Evolutionary conservation across 1,140 invertebrate species (phyloP), one percentile per base, ranked within the genome.

Genomic region (Akabosia matsudoensis): DNA sequence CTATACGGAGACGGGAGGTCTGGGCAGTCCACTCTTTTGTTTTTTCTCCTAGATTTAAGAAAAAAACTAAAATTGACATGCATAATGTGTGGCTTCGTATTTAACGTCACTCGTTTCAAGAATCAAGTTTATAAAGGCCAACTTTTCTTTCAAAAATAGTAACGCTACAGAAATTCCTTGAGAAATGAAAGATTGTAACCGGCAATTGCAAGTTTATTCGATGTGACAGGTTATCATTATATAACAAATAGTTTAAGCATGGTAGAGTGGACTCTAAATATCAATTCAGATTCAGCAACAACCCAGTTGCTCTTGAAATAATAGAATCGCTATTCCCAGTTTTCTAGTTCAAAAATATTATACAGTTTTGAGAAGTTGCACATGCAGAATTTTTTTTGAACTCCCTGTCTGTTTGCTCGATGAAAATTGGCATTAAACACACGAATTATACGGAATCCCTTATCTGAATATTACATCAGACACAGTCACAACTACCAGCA

Each of bases 371-470:
- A n/a, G n/a, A n/a, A n/a, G n/a, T n/a, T n/a, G n/a, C n/a, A n/a
- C n/a, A n/a, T n/a, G n/a, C n/a, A n/a, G n/a, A n/a, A n/a, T n/a
- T n/a, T n/a, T n/a, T n/a, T n/a, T n/a, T n/a, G n/a, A n/a, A n/a
- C n/a, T n/a, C n/a, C 37, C 7, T 45, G 18, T 10, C 37, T 45
- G n/a, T 61, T 61, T 61, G 7, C 30, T 67, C 61, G 61, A 67
- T 31, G 61, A 67, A 67, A 10, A 67, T 67, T 67, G 61, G 28
- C 24, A 67, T 67, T 67, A 67, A 67, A 30, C 24, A 10, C n/a
- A n/a, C 22, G n/a, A 61, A 24, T 56, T 22, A 56, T 56, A 56
- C 10, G 54, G 10, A 56, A 56, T 67, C 28, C 24, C 61, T 67
- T 67, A 67, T 67, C 61, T 67, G 24, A 67, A 28, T 14, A 16